Base-by-base conservation (phyloP, 2,888 invertebrate genomes). In the Clostera curtula region DNA sequence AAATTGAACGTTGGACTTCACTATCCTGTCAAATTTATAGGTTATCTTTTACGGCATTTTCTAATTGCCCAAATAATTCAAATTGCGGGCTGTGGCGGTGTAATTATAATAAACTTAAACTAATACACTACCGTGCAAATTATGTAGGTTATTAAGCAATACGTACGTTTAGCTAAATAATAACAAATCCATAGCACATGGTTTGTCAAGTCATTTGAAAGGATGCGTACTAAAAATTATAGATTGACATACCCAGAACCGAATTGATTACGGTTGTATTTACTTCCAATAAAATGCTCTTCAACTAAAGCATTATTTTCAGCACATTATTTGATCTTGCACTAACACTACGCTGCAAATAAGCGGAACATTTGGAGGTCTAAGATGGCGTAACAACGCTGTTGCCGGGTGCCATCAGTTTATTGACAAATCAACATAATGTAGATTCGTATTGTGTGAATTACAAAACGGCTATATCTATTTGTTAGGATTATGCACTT, bases 341-440 rank as follows among this genome's bases (percentile, higher is more conserved):
- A 63, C 49, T 57, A 67, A 57, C 44, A 57, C 36, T 62, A 73
- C 70, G 66, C 70, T 67, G 70, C 59, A 68, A 77, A 80, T 73
- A 75, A 75, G 80, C 71, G 72, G 57, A 77, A 71, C 75, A 69
- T 73, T 79, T 77, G 69, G 70, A 73, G 65, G 72, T 74, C 73
- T 72, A 85, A 85, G 75, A 85, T 85, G 84, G 84, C 84, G 84
- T 85, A 84, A 83, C 73, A 80, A 76, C 79, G 77, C 77, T 74
- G 80, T 80, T 76, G 82, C 83, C 83, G 83, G 83, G 79, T 82
- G 72, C 72, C 71, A 73, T 63, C 62, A 20, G 54, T 63, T 61
- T 79, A 82, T 82, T 79, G 82, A 82, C 75, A 80, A 80, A 83
- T 82, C 80, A 73, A 75, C 73, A 49, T 65, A 63, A 49, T 58